These are phyloP conservation scores for Phallusia fumigata DNA, from an alignment of 23 tunicate genomes.

Conservation along the genomic window DNA sequence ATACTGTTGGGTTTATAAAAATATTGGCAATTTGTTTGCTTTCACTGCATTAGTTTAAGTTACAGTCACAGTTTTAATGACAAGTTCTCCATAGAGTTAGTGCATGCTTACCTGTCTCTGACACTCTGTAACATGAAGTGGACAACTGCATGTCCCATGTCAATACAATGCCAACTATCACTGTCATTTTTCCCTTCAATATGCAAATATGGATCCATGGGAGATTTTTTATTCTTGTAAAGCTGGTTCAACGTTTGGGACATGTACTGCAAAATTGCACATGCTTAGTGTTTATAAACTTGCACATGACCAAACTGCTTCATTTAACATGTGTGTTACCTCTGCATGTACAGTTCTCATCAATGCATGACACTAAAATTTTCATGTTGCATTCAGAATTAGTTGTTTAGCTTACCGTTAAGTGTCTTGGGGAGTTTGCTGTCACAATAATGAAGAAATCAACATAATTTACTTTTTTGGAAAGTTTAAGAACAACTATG, in stretches of 20 bases:
- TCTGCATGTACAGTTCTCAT: no score
- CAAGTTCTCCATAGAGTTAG: neutral
- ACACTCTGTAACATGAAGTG: slow-evolving; percentile 76
- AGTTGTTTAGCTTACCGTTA: slow-evolving; percentile 25
- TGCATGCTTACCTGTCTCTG: slow-evolving; percentile 31
- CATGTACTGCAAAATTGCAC: slow-evolving; percentile 40
- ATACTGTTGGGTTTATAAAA: no score
- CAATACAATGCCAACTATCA: slow-evolving; percentile 79
- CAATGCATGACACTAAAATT: neutral
- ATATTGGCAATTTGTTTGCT: no score
- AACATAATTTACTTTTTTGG: slow-evolving; percentile 52
- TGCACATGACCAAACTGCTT: no score
- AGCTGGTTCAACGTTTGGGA: slow-evolving; percentile 59
- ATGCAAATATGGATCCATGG: slow-evolving; percentile 38
- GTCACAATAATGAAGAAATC: slow-evolving; percentile 65
- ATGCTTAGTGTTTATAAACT: no score
- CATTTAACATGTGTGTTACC: no score
- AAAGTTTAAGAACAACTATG: slow-evolving; percentile 53
- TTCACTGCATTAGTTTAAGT: no score
- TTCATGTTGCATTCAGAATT: neutral
- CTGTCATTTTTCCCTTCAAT: slow-evolving; percentile 70
- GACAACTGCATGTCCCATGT: slow-evolving; percentile 73
- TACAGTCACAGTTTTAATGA: no score
- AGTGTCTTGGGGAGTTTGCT: slow-evolving; percentile 71
- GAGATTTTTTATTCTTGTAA: slow-evolving; percentile 52